Base-by-base conservation (phyloP, 2,113 vertebrate species). In the Aythya baeri region DNA sequence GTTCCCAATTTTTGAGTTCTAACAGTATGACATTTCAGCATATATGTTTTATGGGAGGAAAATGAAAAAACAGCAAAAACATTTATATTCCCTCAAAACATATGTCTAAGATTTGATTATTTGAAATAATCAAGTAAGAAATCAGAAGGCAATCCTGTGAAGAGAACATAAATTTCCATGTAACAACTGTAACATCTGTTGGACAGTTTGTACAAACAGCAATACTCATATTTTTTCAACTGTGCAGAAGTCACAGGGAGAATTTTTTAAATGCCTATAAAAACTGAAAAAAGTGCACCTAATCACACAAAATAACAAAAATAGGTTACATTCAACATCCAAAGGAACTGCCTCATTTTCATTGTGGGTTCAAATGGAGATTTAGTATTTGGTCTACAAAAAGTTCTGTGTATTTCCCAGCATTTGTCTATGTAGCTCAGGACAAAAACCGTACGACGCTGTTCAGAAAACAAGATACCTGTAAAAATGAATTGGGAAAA, bases 261-360 rank as follows among this genome's bases (percentile, higher is more conserved):
- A 58, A 57, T 67, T 94, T 75, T 75, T 49, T 13, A 91, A 91
- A 88, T 21, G 31, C 15, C 72, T 25, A 46, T 25, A 65, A 12
- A 32, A 74, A 77, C 17, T 38, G 21, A 81, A 83, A 12, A 86
- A 38, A 82, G 16, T 15, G 3, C 16, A 68, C 22, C 50, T 17
- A 67, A 86, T 59, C 36, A 87, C 26, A 89, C 6, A 78, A 55
- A 85, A 23, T 22, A 25, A 43, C 2, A 5, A 31, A n/a, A n/a
- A 26, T 43, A 23, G 50, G 31, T 96, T 97, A 99, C 99, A 36
- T 98, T 98, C 71, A 99, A 88, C 98, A 99, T 98, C 98, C 98
- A 99, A 89, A 99, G 95, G 86, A 99, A 98, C 31, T 99, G 96
- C 52, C 98, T 97, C 96, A 94, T 98, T 81, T 96, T 99, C 98